Evolutionary conservation across 2,797 vertebrate genomes (phyloP).

Genomic region (Gymnothorax javanicus): DNA sequence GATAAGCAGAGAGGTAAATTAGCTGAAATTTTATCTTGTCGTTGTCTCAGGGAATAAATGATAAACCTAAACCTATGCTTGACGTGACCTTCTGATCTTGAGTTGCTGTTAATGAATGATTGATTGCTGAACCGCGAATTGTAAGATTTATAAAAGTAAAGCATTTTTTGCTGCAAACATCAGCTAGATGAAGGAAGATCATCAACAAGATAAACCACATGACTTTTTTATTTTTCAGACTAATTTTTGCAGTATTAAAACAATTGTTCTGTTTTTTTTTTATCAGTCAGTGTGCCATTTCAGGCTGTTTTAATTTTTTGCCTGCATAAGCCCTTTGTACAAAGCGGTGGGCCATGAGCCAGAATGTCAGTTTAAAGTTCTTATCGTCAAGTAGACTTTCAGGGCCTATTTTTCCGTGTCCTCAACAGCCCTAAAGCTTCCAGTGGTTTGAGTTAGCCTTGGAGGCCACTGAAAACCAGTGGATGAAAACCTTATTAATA

Average conservation of each 20-base stretch:
- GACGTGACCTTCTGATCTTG: slow-evolving; percentile 34
- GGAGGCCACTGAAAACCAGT: not conserved
- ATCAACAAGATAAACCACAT: not conserved
- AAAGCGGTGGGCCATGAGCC: not conserved
- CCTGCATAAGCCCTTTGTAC: not conserved
- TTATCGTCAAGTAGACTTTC: not conserved
- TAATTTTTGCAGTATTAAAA: not conserved
- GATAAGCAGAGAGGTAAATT: slow-evolving; percentile 33
- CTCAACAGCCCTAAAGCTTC: not conserved
- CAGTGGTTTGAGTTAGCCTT: not conserved
- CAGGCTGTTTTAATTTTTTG: slow-evolving; percentile 35
- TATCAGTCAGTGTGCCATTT: slow-evolving; percentile 28
- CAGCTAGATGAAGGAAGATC: not conserved
- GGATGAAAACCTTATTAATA: not conserved
- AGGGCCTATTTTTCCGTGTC: not conserved
- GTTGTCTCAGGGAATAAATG: slow-evolving; percentile 30
- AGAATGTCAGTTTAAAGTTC: not conserved
- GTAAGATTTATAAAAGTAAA: not conserved
- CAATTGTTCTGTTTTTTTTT: slow-evolving; percentile 44
- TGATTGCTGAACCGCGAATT: slow-evolving; percentile 23
- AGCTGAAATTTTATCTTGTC: slow-evolving; percentile 29
- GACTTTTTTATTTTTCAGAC: not conserved
- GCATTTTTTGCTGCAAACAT: not conserved
- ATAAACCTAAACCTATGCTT: slow-evolving; percentile 17
- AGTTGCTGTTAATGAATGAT: slow-evolving; percentile 45